Evolutionary conservation across 2,113 vertebrate species (phyloP).

Genomic region (Vombatus ursinus): DNA sequence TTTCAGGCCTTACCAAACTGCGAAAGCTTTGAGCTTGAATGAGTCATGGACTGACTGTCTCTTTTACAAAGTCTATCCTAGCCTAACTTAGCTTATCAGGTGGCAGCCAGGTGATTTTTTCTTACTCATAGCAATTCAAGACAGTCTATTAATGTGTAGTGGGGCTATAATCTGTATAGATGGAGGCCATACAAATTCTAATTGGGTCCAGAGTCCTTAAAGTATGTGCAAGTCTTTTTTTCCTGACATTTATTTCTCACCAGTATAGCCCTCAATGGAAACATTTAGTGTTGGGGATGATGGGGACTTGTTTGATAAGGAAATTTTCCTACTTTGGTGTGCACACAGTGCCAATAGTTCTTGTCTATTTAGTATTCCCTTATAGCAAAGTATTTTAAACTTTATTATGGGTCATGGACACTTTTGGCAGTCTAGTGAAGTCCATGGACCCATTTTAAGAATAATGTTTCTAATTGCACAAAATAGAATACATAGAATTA

Average conservation of each 20-base stretch:
- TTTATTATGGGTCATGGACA: not conserved
- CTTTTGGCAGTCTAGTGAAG: not conserved
- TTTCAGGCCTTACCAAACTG: not conserved
- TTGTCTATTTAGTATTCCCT: not conserved
- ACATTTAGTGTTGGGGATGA: too few relatives aligned
- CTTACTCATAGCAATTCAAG: not conserved
- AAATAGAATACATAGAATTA: not conserved
- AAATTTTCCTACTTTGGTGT: not conserved
- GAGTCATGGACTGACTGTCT: not conserved
- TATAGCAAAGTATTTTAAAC: not conserved
- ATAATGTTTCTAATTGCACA: not conserved
- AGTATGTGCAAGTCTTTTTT: not conserved
- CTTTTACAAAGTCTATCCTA: not conserved
- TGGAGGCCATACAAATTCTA: not conserved
- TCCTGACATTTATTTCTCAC: not conserved
- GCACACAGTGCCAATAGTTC: not conserved
- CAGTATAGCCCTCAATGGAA: not conserved
- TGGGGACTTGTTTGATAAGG: not conserved
- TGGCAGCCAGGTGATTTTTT: not conserved
- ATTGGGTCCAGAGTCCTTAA: not conserved
- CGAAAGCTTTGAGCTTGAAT: not conserved
- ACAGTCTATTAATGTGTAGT: not conserved
- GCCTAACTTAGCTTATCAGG: not conserved
- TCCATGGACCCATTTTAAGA: not conserved
- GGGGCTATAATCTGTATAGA: not conserved